Base-by-base conservation (phyloP, 2,797 vertebrate genomes). In the Mus caroli region DNA sequence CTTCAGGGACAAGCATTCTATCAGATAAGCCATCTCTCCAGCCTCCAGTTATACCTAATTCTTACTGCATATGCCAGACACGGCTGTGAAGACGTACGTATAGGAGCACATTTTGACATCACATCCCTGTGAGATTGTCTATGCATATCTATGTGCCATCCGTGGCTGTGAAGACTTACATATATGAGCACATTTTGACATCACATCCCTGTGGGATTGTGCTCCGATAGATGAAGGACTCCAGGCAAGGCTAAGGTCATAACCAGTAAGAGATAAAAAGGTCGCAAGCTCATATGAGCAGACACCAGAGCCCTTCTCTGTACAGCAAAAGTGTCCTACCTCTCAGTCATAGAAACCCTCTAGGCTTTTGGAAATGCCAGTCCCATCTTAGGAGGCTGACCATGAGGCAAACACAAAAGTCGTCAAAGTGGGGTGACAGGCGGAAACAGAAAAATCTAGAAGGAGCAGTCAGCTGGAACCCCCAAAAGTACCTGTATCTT, bases 351-450 rank as follows among this genome's bases (percentile, higher is more conserved):
- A 80, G 69, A 54, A 56, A 86, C 73, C 31, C 92, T 78, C 26
- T 58, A 60, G 40, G 62, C 64, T 77, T 46, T 31, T 0, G n/a
- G 95, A 88, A 90, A 94, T 52, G 54, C 58, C 24, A 0, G 77
- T 62, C 3, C 37, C 28, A 22, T 50, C 54, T 73, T 62, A 67
- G 60, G 37, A 90, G 22, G 73, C 76, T 94, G 88, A 22, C 76
- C n/a, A 20, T 46, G 20, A 60, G 22, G 46, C 37, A 73, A 50
- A 80, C 43, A 58, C 56, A 75, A 54, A 54, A 73, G 58, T 82
- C 40, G 22, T 90, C 37, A 85, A 91, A 85, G 88, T 11, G 90
- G 91, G 64, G 71, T 34, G 58, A 88, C 91, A 91, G 40, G 40
- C 90, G 52, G 80, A 62, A 93, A 84, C 46, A 60, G 90, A 43